Evolutionary conservation across 2,797 vertebrate species (phyloP).

Genomic region (Crypturellus tataupa): DNA sequence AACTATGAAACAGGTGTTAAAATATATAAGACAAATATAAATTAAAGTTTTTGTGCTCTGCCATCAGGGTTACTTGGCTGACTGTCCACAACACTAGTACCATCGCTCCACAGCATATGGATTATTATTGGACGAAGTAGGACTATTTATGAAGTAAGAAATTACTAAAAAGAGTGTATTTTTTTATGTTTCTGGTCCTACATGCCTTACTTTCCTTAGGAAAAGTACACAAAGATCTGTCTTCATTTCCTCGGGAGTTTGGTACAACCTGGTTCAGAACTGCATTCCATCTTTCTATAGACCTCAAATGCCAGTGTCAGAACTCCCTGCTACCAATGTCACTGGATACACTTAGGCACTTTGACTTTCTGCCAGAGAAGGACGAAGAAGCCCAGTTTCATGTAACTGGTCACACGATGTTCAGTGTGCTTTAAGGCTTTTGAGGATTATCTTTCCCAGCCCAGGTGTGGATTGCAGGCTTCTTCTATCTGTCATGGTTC

Average conservation of each 20-base stretch:
- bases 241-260: background rate
- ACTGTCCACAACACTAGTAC: background rate
- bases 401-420: background rate
- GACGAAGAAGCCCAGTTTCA: background rate
- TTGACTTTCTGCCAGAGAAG: background rate
- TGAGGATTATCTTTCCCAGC: background rate
- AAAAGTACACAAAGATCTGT: background rate
- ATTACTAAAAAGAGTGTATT: background rate
- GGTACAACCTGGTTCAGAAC: background rate
- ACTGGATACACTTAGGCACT: background rate
- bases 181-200: background rate
- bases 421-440: background rate
- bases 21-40: background rate
- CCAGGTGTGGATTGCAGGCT: conserved; percentile 9
- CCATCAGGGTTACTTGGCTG: background rate
- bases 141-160: background rate
- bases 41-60: background rate
- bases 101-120: background rate
- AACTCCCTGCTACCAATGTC: rapidly evolving
- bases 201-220: background rate
- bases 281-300: background rate
- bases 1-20: conserved; percentile 12
- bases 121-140: background rate
- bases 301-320: background rate
- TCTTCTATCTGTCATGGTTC: background rate